A percentile compares a stretch with the other conserved stretches of the same genome.
Evolutionary conservation across 2,113 vertebrate species (phyloP).

Genomic region (Caranx ignobilis): DNA sequence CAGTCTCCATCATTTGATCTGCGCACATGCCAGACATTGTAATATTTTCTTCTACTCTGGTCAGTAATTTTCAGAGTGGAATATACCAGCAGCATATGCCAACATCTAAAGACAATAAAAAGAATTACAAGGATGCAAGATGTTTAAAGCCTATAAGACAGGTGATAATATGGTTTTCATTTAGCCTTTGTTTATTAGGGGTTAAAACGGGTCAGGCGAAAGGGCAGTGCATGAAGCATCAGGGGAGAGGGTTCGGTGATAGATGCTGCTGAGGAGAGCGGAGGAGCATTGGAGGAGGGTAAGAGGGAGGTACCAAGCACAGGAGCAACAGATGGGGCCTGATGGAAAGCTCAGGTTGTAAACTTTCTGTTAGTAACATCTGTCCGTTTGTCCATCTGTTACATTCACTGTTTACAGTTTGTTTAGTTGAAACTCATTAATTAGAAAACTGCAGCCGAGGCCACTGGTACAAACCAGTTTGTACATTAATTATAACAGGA

Average conservation of each 20-base stretch:
- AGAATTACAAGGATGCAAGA: not conserved
- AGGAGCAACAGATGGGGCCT: conserved; percentile 84
- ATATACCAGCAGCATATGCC: not conserved
- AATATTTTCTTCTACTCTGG: not conserved
- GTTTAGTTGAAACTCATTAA: conserved; percentile 57
- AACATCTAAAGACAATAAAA: not conserved
- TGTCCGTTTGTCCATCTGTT: conserved; percentile 86
- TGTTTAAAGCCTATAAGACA: not conserved
- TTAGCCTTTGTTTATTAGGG: conserved; percentile 14
- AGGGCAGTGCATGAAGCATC: conserved; percentile 13
- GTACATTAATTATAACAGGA: conserved; percentile 46
- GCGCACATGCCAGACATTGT: conserved; percentile 7
- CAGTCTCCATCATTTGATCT: conserved; percentile 1
- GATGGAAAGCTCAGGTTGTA: conserved; percentile 83
- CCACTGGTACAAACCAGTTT: conserved; percentile 2
- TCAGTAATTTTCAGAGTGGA: not conserved
- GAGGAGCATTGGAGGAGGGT: conserved; percentile 70
- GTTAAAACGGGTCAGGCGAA: conserved; percentile 48
- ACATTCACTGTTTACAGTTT: conserved; percentile 75
- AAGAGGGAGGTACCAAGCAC: conserved; percentile 72
- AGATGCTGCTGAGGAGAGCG: conserved; percentile 73
- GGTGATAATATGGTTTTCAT: conserved; percentile 10
- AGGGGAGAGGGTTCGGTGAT: conserved; percentile 50
- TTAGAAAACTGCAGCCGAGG: conserved; percentile 49
- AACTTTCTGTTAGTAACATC: conserved; percentile 86